A percentile compares a stretch with the other conserved stretches of the same genome.
These are phyloP conservation scores for Slavum lentiscoides DNA, from an alignment of 2,888 invertebrate genomes.

Conservation along the genomic window DNA sequence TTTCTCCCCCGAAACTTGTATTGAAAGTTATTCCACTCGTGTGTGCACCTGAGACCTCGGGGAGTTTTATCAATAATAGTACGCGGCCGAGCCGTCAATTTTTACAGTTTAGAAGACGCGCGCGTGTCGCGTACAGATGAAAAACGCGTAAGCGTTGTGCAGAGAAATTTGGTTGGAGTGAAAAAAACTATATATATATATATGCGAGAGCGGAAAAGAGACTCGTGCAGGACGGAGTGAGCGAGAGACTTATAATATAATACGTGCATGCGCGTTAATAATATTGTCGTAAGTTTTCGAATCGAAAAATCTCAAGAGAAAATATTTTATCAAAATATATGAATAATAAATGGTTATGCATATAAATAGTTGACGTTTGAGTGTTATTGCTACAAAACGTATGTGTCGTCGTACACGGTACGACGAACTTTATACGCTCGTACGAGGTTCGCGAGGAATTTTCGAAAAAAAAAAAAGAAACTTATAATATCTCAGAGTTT, in stretches of 20 bases:
- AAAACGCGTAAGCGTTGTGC: not conserved
- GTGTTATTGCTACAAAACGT: no score
- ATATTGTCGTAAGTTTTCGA: not conserved
- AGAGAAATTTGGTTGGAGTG: no score
- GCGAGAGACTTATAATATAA: not conserved
- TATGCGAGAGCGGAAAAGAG: not conserved
- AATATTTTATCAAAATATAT: slow-evolving; percentile 6
- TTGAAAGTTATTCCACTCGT: slow-evolving; percentile 17
- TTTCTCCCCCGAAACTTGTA: not conserved
- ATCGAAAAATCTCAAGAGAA: slow-evolving; percentile 4
- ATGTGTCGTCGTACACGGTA: no score
- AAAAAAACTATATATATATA: no score
- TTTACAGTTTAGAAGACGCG: slow-evolving; percentile 5
- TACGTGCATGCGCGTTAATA: not conserved
- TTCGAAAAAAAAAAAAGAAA: no score
- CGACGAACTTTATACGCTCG: no score
- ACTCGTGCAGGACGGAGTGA: not conserved
- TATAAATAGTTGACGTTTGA: slow-evolving; percentile 19
- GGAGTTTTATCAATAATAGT: slow-evolving; percentile 30
- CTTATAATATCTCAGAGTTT: no score
- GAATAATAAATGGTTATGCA: no score
- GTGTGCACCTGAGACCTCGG: not conserved
- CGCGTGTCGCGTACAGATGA: not conserved
- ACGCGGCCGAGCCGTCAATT: not conserved
- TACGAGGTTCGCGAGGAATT: no score